phyloP scores from a whole-genome alignment of 2,797 vertebrate species.

The Rhabdophis nuchalis region DNA sequence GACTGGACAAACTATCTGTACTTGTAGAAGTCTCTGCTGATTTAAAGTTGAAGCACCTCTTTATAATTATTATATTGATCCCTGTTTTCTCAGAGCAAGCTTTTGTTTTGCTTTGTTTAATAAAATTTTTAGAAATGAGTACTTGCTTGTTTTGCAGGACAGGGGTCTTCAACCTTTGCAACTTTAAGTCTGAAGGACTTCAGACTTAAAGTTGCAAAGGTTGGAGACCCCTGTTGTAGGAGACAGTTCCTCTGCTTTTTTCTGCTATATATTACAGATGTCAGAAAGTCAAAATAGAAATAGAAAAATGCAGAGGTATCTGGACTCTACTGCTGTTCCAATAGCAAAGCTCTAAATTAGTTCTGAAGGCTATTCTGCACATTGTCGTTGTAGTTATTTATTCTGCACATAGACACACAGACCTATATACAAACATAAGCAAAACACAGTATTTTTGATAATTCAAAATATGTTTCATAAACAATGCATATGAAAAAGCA shows the following conservation, averaged over 20 bases:
- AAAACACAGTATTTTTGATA: neutral
- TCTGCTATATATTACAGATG: neutral
- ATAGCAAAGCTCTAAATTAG: neutral
- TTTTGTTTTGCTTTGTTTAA: neutral
- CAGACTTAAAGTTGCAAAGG: no score
- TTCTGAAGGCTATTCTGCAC: neutral
- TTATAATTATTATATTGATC: neutral
- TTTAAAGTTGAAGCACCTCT: neutral
- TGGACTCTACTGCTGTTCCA: neutral
- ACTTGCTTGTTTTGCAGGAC: neutral
- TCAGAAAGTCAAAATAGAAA: neutral
- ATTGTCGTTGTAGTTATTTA: neutral
- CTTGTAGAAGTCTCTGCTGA: neutral
- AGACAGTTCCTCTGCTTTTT: neutral
- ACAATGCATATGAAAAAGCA: no score
- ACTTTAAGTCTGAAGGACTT: no score
- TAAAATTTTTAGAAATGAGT: neutral
- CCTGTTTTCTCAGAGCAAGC: neutral
- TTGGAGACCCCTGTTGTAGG: no score
- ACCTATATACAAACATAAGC: neutral
- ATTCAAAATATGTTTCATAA: neutral
- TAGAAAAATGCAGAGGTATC: neutral
- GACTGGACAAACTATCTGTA: neutral
- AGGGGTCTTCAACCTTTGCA: no score
- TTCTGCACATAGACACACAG: neutral